A percentile compares a stretch with the other conserved stretches of the same genome.
Evolutionary conservation across 1,140 invertebrate species (phyloP).

Genomic region (Anastrepha obliqua): DNA sequence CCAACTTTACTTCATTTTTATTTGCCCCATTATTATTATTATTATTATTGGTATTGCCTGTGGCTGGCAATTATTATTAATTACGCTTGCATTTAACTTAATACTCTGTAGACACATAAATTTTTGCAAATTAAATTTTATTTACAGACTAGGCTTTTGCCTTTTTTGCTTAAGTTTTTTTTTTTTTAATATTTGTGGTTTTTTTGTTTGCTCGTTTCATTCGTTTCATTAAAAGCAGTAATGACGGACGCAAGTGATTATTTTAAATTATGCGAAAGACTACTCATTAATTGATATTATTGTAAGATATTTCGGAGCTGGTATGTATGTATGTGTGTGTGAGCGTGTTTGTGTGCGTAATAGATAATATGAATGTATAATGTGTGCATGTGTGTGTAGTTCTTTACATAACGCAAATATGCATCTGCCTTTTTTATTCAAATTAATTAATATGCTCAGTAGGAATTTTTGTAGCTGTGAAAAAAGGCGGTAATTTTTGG

Average conservation of each 20-base stretch:
- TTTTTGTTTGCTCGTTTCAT: not conserved
- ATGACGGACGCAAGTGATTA: slow-evolving; percentile 27
- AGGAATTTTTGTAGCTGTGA: too few relatives aligned
- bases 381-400: not conserved
- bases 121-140: slow-evolving; percentile 36
- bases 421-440: too few relatives aligned
- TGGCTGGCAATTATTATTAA: slow-evolving; percentile 40
- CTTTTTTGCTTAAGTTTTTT: not conserved
- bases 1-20: not conserved
- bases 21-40: not conserved
- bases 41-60: slow-evolving; percentile 17
- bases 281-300: slow-evolving; percentile 16
- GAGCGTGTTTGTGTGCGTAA: too few relatives aligned
- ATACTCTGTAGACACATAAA: slow-evolving; percentile 24
- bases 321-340: not conserved
- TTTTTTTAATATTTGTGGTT: not conserved
- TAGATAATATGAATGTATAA: too few relatives aligned
- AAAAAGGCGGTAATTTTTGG: too few relatives aligned
- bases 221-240: not conserved
- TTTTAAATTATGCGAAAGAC: slow-evolving; percentile 31
- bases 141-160: not conserved
- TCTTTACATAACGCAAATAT: too few relatives aligned
- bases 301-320: not conserved
- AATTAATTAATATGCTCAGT: too few relatives aligned
- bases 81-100: not conserved